phyloP scores from a whole-genome alignment of 1,140 invertebrate species.

The Leptoteleia sp. region DNA sequence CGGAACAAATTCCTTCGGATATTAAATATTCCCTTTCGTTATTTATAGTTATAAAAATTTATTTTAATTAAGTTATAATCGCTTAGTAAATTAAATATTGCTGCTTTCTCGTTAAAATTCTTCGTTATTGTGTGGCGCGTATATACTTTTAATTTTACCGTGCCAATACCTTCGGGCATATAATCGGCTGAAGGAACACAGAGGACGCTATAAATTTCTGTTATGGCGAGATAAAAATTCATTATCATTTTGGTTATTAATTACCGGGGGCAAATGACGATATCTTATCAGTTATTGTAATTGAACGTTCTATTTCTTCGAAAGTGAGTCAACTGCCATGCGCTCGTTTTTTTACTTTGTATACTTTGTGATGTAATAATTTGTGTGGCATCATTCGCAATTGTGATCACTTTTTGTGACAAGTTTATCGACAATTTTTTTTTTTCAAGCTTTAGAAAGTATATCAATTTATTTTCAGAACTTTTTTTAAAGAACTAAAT shows the following conservation, averaged over 20 bases:
- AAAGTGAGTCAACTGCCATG: no score
- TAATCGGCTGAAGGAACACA: constrained; percentile 4
- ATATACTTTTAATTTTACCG: constrained; percentile 17
- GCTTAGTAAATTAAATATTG: constrained; percentile 29
- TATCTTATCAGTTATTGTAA: no score
- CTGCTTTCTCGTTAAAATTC: constrained; percentile 43
- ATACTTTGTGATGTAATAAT: no score
- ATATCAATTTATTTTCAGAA: no score
- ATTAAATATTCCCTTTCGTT: constrained; percentile 21
- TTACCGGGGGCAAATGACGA: neutral
- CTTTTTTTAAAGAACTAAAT: no score
- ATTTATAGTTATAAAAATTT: constrained; percentile 46
- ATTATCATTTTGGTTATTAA: constrained; percentile 7
- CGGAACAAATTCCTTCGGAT: constrained; percentile 34
- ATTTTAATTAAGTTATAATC: constrained; percentile 60
- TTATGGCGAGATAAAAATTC: constrained; percentile 8
- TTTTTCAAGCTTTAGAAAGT: no score
- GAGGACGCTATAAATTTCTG: neutral
- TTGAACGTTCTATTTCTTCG: no score
- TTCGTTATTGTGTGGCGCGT: constrained; percentile 16
- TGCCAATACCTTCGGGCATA: constrained; percentile 6
- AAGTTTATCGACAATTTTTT: no score
- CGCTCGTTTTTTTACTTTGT: no score
- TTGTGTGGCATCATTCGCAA: no score
- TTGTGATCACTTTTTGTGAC: no score